Conservation (phyloP, 2,113 vertebrate species). For the Macquaria ambigua region DNA sequence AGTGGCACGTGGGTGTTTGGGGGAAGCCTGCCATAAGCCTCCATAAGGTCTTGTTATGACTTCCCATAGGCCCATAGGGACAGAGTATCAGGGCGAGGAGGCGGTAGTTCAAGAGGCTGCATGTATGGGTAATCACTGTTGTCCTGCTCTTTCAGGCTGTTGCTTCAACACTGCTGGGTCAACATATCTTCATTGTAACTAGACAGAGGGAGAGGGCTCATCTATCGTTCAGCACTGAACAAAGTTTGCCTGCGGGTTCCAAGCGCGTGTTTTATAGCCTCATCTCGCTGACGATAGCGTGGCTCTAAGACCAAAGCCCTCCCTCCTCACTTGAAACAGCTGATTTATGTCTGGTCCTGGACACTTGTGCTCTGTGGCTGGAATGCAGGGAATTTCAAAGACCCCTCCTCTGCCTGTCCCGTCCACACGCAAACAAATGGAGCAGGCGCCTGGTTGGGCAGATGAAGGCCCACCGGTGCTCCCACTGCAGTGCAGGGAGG, state of each 20-base stretch:
- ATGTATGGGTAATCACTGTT: slow-evolving; percentile 25
- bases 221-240: slow-evolving; percentile 49
- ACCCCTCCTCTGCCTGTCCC: slow-evolving; percentile 75
- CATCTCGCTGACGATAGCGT: slow-evolving; percentile 33
- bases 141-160: slow-evolving; percentile 32
- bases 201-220: slow-evolving; percentile 31
- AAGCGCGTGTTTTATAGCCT: slow-evolving; percentile 64
- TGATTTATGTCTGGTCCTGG: slow-evolving; percentile 83
- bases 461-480: slow-evolving; percentile 72
- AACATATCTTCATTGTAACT: slow-evolving; percentile 54
- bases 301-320: slow-evolving; percentile 22
- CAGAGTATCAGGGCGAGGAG: slow-evolving; percentile 17
- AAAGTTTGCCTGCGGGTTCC: slow-evolving; percentile 66
- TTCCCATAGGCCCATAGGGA: slow-evolving; percentile 6
- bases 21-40: slow-evolving; percentile 5
- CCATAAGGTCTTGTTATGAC: slow-evolving; percentile 26
- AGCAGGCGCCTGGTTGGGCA: slow-evolving; percentile 75
- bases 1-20: background rate
- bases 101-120: slow-evolving; percentile 43
- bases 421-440: slow-evolving; percentile 79
- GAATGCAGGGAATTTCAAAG: slow-evolving; percentile 84
- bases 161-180: slow-evolving; percentile 48
- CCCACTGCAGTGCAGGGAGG: slow-evolving; percentile 74
- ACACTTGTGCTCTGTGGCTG: slow-evolving; percentile 80
- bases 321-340: slow-evolving; percentile 67